Evolutionary conservation across 2,888 invertebrate genomes (phyloP), one percentile per base, ranked within the genome.

Genomic region (Drosophila paramelanica): DNA sequence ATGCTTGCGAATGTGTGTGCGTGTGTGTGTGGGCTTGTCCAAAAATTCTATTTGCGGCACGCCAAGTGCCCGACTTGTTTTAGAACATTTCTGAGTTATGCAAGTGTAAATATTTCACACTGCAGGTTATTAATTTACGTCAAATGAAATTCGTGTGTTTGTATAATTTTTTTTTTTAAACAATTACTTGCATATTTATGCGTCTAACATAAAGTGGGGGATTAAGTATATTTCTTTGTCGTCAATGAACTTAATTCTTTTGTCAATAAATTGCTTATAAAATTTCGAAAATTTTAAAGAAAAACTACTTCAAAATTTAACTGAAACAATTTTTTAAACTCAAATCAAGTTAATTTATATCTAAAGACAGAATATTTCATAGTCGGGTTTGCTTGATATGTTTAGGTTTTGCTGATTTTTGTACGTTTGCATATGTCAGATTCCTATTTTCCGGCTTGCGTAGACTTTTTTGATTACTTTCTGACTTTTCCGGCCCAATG

Each of bases 41-140:
- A 74, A 69, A 73, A 69, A 59, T 74, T 77, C 70, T 73, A 68
- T 75, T 75, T 75, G 64, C 43, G 59, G 74, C 60, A 60, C 55
- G 41, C 43, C 62, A 58, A 73, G 41, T 68, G 56, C 67, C 36
- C 57, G 50, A 67, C 36, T 68, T 50, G 53, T 41, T 59, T 47
- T 13, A 14, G 17, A 57, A 65, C 33, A 52, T 60, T 74, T 55
- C 10, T 46, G 51, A 61, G 55, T 74, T 75, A 72, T 71, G 76
- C 75, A 75, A 75, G 59, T 75, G 72, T 50, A 67, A 71, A 71
- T 71, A 71, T 57, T 75, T 67, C 57, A 38, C 67, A 60, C 67
- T 71, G 58, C 59, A 60, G 25, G 33, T 41, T 46, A 55, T 38
- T 55, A 66, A 55, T 58, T 58, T 33, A 55, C 53, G 65, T 51